A percentile compares a stretch with the other conserved stretches of the same genome.
phyloP scores from a whole-genome alignment of 2,888 invertebrate genomes.

The Ophioninae sp. region DNA sequence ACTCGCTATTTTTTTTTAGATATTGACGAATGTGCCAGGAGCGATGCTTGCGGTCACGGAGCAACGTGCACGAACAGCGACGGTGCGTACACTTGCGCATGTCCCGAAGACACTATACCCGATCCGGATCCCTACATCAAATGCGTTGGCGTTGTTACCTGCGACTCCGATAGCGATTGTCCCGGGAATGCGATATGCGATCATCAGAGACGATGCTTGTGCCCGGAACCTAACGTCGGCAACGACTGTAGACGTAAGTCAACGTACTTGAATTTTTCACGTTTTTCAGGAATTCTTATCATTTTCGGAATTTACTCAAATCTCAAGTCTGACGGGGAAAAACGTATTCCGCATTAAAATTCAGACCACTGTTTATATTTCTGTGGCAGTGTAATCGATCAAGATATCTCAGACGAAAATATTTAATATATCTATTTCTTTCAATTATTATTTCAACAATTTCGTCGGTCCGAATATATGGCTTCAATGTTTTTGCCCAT shows the following conservation, averaged over 20 bases:
- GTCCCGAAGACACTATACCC: conserved; percentile 90
- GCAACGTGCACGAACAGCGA: conserved; percentile 90
- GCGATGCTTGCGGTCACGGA: conserved; percentile 89
- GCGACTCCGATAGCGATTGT: conserved; percentile 89
- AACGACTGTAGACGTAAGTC: conserved; percentile 95
- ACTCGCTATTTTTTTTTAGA: conserved; percentile 81
- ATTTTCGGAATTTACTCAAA: too few relatives aligned
- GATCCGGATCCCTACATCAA: conserved; percentile 92
- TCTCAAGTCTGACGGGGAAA: too few relatives aligned
- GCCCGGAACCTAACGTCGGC: conserved; percentile 95
- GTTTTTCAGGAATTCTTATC: background rate
- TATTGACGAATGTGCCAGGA: conserved; percentile 90
- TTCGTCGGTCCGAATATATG: too few relatives aligned
- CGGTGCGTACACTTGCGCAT: conserved; percentile 90
- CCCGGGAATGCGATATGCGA: conserved; percentile 95
- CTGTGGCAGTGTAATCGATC: too few relatives aligned
- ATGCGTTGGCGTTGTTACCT: conserved; percentile 92
- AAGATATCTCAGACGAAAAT: too few relatives aligned
- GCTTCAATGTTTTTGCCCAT: too few relatives aligned
- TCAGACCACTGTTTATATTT: too few relatives aligned
- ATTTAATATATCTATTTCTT: too few relatives aligned
- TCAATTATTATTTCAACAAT: too few relatives aligned
- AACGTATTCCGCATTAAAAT: too few relatives aligned
- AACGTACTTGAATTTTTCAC: background rate
- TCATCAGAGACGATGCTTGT: conserved; percentile 88